Conservation (phyloP, 2,888 invertebrate species). For the Eupeodes luniger region DNA sequence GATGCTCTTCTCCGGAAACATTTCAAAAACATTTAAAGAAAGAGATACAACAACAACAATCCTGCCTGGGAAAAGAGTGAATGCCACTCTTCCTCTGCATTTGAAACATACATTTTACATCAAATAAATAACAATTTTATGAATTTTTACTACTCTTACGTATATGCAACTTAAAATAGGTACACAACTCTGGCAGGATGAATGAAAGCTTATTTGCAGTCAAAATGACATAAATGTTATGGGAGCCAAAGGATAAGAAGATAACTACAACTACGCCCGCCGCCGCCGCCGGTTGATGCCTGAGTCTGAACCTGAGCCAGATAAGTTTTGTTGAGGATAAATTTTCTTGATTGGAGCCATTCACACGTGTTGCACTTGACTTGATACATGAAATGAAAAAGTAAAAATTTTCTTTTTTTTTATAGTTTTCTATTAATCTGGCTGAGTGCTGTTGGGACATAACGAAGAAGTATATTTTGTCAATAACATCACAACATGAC, state of each 20-base stretch:
- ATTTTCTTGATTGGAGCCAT: slow-evolving; percentile 61
- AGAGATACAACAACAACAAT: neutral
- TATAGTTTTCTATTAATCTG: slow-evolving; percentile 57
- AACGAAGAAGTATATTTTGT: slow-evolving; percentile 53
- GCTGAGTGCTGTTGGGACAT: slow-evolving; percentile 49
- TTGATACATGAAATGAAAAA: slow-evolving; percentile 15
- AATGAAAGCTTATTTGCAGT: slow-evolving; percentile 51
- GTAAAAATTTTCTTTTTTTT: slow-evolving; percentile 18
- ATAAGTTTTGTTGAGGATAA: neutral
- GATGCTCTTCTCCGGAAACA: neutral
- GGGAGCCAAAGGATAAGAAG: neutral
- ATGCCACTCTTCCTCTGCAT: neutral
- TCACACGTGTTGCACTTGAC: slow-evolving; percentile 62
- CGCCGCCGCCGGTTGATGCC: no score
- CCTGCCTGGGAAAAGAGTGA: neutral
- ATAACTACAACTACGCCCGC: slow-evolving; percentile 10
- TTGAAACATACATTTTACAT: slow-evolving; percentile 4
- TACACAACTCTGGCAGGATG: slow-evolving; percentile 35
- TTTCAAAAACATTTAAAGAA: slow-evolving; percentile 19
- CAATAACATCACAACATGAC: slow-evolving; percentile 3
- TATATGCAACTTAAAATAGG: neutral
- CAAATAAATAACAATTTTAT: slow-evolving; percentile 7
- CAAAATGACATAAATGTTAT: slow-evolving; percentile 29
- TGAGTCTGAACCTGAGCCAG: no score
- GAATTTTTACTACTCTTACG: neutral